Evolutionary conservation across 2,797 vertebrate genomes (phyloP), one percentile per base, ranked within the genome.

Genomic region (Holocentrus rufus): DNA sequence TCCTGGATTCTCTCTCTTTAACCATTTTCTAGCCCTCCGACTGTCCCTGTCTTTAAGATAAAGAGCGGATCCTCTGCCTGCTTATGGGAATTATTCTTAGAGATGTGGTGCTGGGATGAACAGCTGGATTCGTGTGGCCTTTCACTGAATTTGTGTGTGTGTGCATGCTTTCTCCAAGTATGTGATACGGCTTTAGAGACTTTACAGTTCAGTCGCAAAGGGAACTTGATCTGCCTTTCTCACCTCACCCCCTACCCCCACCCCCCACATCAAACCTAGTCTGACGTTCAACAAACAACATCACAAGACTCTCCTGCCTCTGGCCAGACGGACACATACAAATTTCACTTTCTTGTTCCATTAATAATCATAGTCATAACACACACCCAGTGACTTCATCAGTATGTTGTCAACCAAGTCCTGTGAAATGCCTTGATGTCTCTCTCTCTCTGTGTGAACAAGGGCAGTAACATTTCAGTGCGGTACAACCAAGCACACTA

Each of bases 221-320:
- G 31, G 65, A 70, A 58, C 44, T 54, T 55, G 2, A 49, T 13
- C 34, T 23, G 66, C 27, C 14, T 56, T 56, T 20, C n/a, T 20
- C 31, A 8, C 39, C 18, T 22, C 65, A 66, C 23, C 56, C 34
- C 46, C 7, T 2, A 25, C 3, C 54, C 52, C 2, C 31, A 27
- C 3, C 5, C 36, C n/a, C 2, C 13, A 20, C 18, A 62, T 71
- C 23, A 36, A 58, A 49, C 63, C 39, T 36, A 42, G 65, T 58
- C 39, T 23, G 50, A 78, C 46, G 7, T 20, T 65, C 4, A 42
- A 44, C 14, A 13, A 42, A 68, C 69, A 76, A 52, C 39, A 89
- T 90, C 87, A 89, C 76, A 84, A 84, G 85, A 81, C 80, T 44
- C 20, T 56, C 63, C 14, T 42, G 50, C 14, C 30, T 63, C 10